Evolutionary conservation across 2,797 vertebrate species (phyloP), one percentile per base, ranked within the genome.

Genomic region (Hipposideros larvatus): DNA sequence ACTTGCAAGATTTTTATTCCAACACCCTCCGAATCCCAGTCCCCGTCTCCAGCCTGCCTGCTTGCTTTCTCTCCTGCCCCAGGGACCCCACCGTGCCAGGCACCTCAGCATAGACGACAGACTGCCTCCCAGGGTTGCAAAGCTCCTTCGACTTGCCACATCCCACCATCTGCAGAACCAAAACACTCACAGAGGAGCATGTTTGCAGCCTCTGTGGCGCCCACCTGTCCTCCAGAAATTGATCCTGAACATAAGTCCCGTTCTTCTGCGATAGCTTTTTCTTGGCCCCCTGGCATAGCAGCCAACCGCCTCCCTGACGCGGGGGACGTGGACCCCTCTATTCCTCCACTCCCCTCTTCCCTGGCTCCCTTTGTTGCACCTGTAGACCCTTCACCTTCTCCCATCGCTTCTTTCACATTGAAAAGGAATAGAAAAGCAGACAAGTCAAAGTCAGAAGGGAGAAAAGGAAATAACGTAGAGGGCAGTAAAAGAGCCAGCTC

Each of bases 191-290:
- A 5, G 4, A 0, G 34, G 1, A 11, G 3, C 28, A 6, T 2
- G 0, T 19, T 3, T 3, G 26, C 26, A 48, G 37, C 18, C 4
- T 5, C 57, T 0, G 0, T 0, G 1, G 24, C 34, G 34, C 71
- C 71, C 3, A 2, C 13, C 3, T 1, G 24, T 22, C 28, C 37
- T 19, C 77, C 53, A 0, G 0, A 3, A 63, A 4, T 0, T 13
- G 59, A 41, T 2, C 18, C 87, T 24, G 28, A 46, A 24, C 15
- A 3, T 4, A 24, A 75, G 73, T 11, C 18, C 31, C 15, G 0
- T 11, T 43, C 51, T 68, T n/a, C 78, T 7, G 3, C 1, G 1
- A 1, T 0, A 4, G 57, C 21, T 51, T 24, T 18, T 71, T 10
- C 34, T 7, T 37, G 1, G 34, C 34, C 19, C 15, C 41, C 65